Conservation (phyloP, 2,888 invertebrate genomes). For the Leptopterna dolabrata region DNA sequence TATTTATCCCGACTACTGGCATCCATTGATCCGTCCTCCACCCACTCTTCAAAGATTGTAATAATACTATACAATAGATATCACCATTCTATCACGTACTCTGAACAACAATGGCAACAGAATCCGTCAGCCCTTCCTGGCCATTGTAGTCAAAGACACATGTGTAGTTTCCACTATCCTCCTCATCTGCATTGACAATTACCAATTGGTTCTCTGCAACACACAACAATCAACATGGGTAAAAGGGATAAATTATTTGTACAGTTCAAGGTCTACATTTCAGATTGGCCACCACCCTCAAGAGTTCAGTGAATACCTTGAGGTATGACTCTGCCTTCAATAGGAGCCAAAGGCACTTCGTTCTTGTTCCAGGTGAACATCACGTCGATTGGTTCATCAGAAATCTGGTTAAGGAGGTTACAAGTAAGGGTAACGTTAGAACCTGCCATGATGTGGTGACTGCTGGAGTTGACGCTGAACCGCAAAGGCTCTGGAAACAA, state of each 20-base stretch:
- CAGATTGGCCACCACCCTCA: too few relatives aligned
- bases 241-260: too few relatives aligned
- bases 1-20: too few relatives aligned
- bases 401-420: slow-evolving; percentile 75
- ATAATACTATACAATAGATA: too few relatives aligned
- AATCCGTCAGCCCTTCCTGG: slow-evolving; percentile 66
- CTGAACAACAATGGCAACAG: slow-evolving; percentile 78
- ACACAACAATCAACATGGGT: neutral
- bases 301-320: slow-evolving; percentile 72
- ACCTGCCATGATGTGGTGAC: slow-evolving; percentile 74
- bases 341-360: slow-evolving; percentile 70
- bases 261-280: neutral
- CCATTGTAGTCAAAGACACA: slow-evolving; percentile 71
- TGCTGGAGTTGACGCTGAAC: slow-evolving; percentile 73
- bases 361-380: slow-evolving; percentile 85
- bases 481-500: slow-evolving; percentile 73
- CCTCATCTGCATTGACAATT: slow-evolving; percentile 73
- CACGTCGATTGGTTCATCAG: neutral
- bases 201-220: slow-evolving; percentile 73
- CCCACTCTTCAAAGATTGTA: too few relatives aligned
- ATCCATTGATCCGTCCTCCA: too few relatives aligned
- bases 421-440: slow-evolving; percentile 79
- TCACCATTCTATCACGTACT: slow-evolving; percentile 70
- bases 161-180: slow-evolving; percentile 84
- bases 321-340: slow-evolving; percentile 73